Percentiles rank a stretch among this genome's conserved stretches.
Conservation (phyloP, 2,797 vertebrate genomes). For the Paramormyrops hopkinsi region DNA sequence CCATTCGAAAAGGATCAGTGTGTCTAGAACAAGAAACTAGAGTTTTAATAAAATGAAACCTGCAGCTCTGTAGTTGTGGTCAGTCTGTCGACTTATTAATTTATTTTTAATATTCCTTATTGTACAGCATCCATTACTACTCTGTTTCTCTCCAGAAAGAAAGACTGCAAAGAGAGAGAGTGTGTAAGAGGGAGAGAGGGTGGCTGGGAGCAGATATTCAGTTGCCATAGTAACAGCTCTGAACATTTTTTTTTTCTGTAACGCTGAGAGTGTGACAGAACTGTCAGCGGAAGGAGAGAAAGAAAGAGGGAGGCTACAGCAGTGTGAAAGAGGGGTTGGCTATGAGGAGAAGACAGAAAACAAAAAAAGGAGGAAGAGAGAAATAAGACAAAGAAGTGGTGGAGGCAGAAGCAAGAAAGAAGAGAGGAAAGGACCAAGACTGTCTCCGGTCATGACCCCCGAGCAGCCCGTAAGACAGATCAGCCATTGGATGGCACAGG, state of each 20-base stretch:
- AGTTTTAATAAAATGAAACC: neutral
- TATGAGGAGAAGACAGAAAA: neutral
- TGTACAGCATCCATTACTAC: constrained; percentile 25
- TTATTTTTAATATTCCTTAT: constrained; percentile 32
- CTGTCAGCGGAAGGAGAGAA: constrained; percentile 25
- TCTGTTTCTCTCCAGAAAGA: constrained; percentile 30
- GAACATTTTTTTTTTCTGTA: constrained; percentile 35
- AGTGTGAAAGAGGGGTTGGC: constrained; percentile 8
- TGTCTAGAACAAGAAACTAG: neutral
- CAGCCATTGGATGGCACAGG: constrained; percentile 20
- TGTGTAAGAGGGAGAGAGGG: constrained; percentile 9
- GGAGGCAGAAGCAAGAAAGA: neutral
- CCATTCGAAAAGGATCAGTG: neutral
- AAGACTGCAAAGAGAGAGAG: constrained; percentile 39
- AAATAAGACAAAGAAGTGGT: constrained; percentile 32
- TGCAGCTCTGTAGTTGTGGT: neutral
- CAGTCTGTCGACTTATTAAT: neutral
- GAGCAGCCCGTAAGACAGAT: neutral
- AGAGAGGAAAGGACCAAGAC: neutral
- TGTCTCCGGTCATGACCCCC: constrained; percentile 6
- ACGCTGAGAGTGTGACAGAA: constrained; percentile 32
- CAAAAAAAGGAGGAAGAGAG: neutral
- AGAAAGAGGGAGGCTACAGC: constrained; percentile 19
- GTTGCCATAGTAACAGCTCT: constrained; percentile 67
- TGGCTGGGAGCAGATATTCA: constrained; percentile 52